These are phyloP conservation scores for Macaria notata DNA, from an alignment of 2,888 invertebrate species.

Conservation along the genomic window DNA sequence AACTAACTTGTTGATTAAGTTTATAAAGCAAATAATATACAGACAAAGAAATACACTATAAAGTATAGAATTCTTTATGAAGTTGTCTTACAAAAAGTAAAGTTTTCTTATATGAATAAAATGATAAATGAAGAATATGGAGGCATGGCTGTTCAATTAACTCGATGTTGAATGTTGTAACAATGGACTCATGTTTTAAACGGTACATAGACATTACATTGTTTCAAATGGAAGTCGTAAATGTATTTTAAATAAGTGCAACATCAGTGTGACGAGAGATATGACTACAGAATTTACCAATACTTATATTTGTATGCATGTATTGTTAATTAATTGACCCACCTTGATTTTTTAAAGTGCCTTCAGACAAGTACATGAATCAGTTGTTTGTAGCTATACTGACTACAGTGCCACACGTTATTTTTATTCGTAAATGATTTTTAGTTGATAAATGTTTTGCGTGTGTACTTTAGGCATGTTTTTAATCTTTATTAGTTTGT, in stretches of 20 bases:
- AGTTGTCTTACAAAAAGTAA: too few species aligned
- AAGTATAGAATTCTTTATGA: too few species aligned
- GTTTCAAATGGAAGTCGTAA: constrained; percentile 53
- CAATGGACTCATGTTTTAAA: too few species aligned
- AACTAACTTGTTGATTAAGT: too few species aligned
- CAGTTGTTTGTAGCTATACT: constrained; percentile 51
- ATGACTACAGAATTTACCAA: constrained; percentile 51
- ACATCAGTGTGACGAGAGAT: constrained; percentile 79
- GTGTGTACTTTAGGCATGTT: constrained; percentile 57
- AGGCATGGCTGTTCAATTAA: too few species aligned
- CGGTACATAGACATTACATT: constrained; percentile 15
- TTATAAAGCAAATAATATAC: too few species aligned
- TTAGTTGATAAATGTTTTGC: constrained; percentile 54
- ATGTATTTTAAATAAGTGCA: constrained; percentile 73
- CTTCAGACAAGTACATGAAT: constrained; percentile 57
- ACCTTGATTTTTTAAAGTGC: constrained; percentile 73
- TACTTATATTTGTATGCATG: constrained; percentile 54
- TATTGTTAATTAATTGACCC: constrained; percentile 51
- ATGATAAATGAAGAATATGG: too few species aligned
- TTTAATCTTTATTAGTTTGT: constrained; percentile 60
- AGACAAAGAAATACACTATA: too few species aligned
- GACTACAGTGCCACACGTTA: constrained; percentile 29
- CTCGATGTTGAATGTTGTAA: too few species aligned
- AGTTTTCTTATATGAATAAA: too few species aligned
- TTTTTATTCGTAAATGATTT: constrained; percentile 43